Base-by-base conservation (phyloP, 2,113 vertebrate species). In the Chionodraco myersi region DNA sequence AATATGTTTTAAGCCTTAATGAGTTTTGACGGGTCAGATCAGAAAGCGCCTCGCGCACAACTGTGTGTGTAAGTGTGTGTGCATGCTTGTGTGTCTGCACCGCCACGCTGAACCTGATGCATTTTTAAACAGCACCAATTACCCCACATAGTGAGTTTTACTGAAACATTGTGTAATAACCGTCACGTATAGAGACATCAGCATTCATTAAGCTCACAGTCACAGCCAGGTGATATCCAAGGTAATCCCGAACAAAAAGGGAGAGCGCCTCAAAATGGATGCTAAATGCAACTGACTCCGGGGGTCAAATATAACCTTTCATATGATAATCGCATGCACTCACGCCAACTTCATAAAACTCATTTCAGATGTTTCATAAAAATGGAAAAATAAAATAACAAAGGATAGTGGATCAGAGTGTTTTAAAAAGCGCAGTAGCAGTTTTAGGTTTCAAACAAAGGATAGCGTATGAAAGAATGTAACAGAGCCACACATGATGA, bases 71-170 rank as follows among this genome's bases (percentile, higher is more conserved):
- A 75, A n/a, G 41, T 18, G 63, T 16, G 53, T 49, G 82, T 58
- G 70, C 54, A 7, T 12, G 72, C 64, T 36, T 30, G 68, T 68
- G 86, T 45, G 36, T 82, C 75, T 86, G 23, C 13, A 41, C 79
- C 49, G 86, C 86, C 82, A 61, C 13, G 59, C 78, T 36, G 34
- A 94, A 92, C 85, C 89, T 88, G 92, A 94, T 93, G 93, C 94
- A 95, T 94, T 94, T 94, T 94, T 93, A 94, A 95, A 93, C 93
- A 94, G 91, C 84, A 18, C 77, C 93, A 94, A 95, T 95, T 95
- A 95, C 91, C 81, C 92, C 91, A 93, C 91, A 93, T 89, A 91
- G 91, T 61, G 91, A 92, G 91, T 86, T 95, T 93, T 86, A 85
- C 87, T 82, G 84, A 91, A 93, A 93, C 90, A 94, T 93, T 94